Evolutionary conservation across 2,797 vertebrate genomes (phyloP), one percentile per base, ranked within the genome.

Genomic region (Tiaroga cobitis): DNA sequence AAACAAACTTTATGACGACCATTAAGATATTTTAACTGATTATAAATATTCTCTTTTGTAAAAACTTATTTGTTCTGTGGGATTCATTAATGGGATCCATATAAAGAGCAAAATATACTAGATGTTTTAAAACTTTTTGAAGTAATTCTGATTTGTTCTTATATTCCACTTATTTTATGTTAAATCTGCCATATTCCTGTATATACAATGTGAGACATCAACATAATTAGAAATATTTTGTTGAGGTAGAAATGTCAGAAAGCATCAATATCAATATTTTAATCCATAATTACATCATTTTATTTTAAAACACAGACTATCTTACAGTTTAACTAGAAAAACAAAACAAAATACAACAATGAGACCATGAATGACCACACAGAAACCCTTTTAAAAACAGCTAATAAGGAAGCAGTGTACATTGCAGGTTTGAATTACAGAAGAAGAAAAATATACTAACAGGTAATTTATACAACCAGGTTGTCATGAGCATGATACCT

Each of bases 271-370:
- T 89, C 80, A 87, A 90, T 84, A 73, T 86, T 91, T 90, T 89
- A 90, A 90, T 90, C 78, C 82, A 90, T 90, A 88, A 90, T 88
- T 90, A 91, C 85, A 89, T 87, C 13, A 87, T 81, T 81, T 83
- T 88, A 90, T 89, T 90, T 89, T 88, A 67, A 89, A 89, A 92
- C 90, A 90, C 87, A 89, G 78, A 67, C 90, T 93, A 93, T 92
- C 86, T 92, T 92, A 93, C 90, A 93, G 70, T 76, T 87, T 56
- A 81, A 76, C 90, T 88, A 86, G 82, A 90, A 88, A 43, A 46
- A 13, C 0, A 89, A 87, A 46, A 85, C 5, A 80, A 70, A 69
- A 61, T 0, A 7, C 74, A 84, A 81, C 54, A 59, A 63, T 46
- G 51, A 79, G 43, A 73, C 65, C 54, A 54, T 76, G 80, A 75